phyloP scores from a whole-genome alignment of 2,888 invertebrate species.

The Drosophila algonquin region DNA sequence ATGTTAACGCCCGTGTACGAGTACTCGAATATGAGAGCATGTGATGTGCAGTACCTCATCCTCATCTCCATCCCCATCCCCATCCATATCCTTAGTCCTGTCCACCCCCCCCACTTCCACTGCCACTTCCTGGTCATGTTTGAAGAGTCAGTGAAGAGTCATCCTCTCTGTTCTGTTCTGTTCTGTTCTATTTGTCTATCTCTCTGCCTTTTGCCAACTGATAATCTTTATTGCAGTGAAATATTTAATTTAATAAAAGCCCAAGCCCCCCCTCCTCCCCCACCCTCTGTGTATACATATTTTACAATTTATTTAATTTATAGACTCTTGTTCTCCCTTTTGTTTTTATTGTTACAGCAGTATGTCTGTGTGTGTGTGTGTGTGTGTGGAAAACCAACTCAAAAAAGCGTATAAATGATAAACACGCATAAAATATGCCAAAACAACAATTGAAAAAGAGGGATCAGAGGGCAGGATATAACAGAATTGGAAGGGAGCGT shows the following conservation, averaged over 20 bases:
- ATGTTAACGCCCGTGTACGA: conserved; percentile 78
- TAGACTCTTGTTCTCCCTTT: conserved; percentile 41
- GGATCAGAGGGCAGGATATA: conserved; percentile 25
- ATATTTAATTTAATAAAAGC: conserved; percentile 79
- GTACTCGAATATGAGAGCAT: conserved; percentile 68
- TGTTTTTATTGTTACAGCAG: conserved; percentile 16
- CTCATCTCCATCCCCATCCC: no score
- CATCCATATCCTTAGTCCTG: conserved; percentile 2
- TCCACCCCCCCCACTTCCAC: not conserved
- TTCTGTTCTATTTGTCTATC: conserved; percentile 48
- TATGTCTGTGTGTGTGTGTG: conserved; percentile 5
- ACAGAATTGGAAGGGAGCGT: not conserved
- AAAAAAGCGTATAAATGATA: conserved; percentile 76
- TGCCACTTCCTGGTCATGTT: conserved; percentile 28
- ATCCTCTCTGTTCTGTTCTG: conserved; percentile 47
- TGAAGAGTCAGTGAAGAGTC: conserved; percentile 68
- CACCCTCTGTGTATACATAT: conserved; percentile 51
- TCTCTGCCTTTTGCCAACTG: conserved; percentile 71
- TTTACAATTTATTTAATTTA: conserved; percentile 80
- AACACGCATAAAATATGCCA: conserved; percentile 74
- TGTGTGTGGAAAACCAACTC: conserved; percentile 32
- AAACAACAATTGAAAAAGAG: conserved; percentile 63
- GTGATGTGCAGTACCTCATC: conserved; percentile 20
- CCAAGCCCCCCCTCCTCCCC: conserved; percentile 18
- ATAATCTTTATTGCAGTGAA: conserved; percentile 78